Evolutionary conservation across 2,888 invertebrate genomes (phyloP), one percentile per base, ranked within the genome.

Genomic region (Dolichomitus sp.): DNA sequence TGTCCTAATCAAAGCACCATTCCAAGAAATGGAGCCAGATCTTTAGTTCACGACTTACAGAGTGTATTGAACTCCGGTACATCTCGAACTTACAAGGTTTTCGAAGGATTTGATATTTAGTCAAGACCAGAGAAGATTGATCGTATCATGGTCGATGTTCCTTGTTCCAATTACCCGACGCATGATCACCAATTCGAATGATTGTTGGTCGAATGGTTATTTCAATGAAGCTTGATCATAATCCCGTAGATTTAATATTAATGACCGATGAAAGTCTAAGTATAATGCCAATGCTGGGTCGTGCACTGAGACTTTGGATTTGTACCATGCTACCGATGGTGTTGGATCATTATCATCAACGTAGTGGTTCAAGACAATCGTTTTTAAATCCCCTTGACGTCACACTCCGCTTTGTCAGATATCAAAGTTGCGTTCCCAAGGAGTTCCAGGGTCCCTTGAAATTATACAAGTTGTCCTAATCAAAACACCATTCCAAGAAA

Each of bases 391-490:
- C 57, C 4, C 6, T 57, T 33, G 30, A 27, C 57, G n/a, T 33
- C 30, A 33, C 27, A 30, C 2, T 57, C 5, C n/a, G 30, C 33
- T 57, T 57, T 57, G 27, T 33, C 30, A 30, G 57, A 57, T 33
- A 57, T 27, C 57, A 57, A 57, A 57, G 30, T 57, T 30, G 52
- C 52, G 27, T 54, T 54, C 2, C 57, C 2, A 30, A 57, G 30
- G 33, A 45, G 5, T 33, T 57, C 30, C 40, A 19, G 63, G 19
- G 7, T 1, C 30, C 40, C 19, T 40, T 23, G 23, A 54, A 52
- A 42, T 42, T 17, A 40, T 14, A 19, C 9, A 54, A 52, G 52
- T 19, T 69, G 37, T 52, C 37, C 40, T 54, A 12, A 23, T 23
- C 23, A 23, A 40, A 69, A 27, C 23, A n/a, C 12, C 33, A 17